Base-by-base conservation (phyloP, 1,140 invertebrate species). In the Marisa cornuarietis region DNA sequence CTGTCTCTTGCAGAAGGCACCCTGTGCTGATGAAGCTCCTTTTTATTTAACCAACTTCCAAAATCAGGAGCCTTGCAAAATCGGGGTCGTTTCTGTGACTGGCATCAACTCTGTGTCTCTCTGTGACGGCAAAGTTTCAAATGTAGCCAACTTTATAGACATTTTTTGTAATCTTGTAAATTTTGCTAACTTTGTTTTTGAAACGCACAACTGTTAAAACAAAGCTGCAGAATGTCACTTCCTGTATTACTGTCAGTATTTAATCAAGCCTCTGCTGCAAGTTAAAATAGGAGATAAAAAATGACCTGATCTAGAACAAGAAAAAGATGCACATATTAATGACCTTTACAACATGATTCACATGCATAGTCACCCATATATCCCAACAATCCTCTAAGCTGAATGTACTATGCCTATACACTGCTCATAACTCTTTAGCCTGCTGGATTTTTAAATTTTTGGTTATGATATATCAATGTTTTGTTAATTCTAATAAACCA, bases 51-150 rank as follows among this genome's bases (percentile, higher is more conserved):
- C 7, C 7, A 7, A 10, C 9, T 16, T 4, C 51, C 26, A 49
- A 24, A 26, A 65, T 76, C 61, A 76, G 54, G 74, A 61, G 31
- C n/a, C 18, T 31, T 54, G 52, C 54, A 76, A 18, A n/a, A 76
- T 76, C 0, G 61, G 74, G 4, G 61, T 20, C 10, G 74, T 76
- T 26, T 76, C 74, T 65, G 58, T 63, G 7, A 76, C 65, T 22
- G 74, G 18, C 54, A 7, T 26, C 61, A 63, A 42, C 14, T 76
- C 74, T 63, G 11, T 31, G 14, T 76, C 74, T 54, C 51, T 52
- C 74, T 76, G 74, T 7, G 63, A 18, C 0, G 65, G 7, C 16
- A 16, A 51, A 18, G 49, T 31, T 2, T 11, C 24, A 71, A 4
- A 71, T 49, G 26, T 14, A 71, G 24, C 26, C 24, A 71, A 26